Conservation (phyloP, 2,113 vertebrate species). For the Pluvialis apricaria region DNA sequence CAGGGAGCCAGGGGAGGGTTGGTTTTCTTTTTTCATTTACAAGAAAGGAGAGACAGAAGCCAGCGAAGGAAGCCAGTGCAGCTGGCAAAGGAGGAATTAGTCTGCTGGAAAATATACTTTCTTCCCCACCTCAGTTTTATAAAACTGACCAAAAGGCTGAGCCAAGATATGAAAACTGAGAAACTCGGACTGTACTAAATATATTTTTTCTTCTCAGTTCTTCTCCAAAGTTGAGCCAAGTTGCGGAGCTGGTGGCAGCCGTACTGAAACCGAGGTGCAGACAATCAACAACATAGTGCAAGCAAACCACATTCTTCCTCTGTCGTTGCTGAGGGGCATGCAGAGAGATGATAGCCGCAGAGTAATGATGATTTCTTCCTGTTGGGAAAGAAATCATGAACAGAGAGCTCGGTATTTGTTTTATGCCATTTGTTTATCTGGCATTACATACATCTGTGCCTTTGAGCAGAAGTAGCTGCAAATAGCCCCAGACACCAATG, state of each 20-base stretch:
- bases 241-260: background rate
- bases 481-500: background rate
- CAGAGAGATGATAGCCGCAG: background rate
- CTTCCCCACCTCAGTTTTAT: background rate
- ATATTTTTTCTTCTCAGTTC: background rate
- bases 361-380: background rate
- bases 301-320: background rate
- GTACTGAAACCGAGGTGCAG: background rate
- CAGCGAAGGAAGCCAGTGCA: background rate
- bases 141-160: background rate
- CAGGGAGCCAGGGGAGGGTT: background rate
- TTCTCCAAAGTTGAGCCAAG: background rate
- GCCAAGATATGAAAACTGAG: slow-evolving; percentile 10
- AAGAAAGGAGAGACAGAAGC: slow-evolving; percentile 28
- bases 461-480: slow-evolving; percentile 26
- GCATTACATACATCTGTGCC: background rate
- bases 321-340: background rate
- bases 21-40: background rate
- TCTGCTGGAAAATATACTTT: slow-evolving; percentile 15
- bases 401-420: background rate
- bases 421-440: background rate
- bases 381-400: background rate
- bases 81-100: background rate
- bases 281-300: background rate
- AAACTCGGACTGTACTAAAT: background rate